Conservation (phyloP, 2,113 vertebrate genomes). For the Rhombomys opimus region DNA sequence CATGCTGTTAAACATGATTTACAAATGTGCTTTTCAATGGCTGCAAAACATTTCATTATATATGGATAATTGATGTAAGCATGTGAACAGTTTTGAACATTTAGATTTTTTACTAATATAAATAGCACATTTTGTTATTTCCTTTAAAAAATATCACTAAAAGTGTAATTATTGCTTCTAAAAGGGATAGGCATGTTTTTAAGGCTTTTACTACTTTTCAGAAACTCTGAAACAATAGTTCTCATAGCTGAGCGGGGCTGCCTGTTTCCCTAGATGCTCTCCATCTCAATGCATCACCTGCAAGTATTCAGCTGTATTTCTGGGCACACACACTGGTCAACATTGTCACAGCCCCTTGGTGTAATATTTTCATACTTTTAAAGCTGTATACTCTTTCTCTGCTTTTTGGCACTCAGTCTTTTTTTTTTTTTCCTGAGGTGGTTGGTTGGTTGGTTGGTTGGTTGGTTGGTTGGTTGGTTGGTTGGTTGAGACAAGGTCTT, state of each 20-base stretch:
- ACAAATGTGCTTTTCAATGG: constrained; percentile 57
- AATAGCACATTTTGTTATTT: constrained; percentile 62
- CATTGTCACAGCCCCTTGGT: not conserved
- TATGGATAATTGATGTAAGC: constrained; percentile 50
- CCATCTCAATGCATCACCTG: not conserved
- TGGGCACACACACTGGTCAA: not conserved
- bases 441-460: not conserved
- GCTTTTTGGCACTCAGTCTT: not conserved
- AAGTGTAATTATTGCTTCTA: constrained; percentile 58
- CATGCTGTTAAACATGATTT: constrained; percentile 57
- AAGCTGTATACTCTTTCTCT: constrained; percentile 26
- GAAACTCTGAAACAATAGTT: constrained; percentile 25
- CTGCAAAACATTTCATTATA: constrained; percentile 65
- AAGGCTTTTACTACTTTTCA: constrained; percentile 23
- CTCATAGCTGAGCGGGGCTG: not conserved
- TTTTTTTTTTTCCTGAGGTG: not conserved
- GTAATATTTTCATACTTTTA: constrained; percentile 24
- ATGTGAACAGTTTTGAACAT: constrained; percentile 57
- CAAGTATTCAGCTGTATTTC: constrained; percentile 2
- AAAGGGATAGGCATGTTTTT: not conserved
- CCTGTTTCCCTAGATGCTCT: not conserved
- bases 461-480: not conserved
- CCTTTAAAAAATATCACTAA: constrained; percentile 37
- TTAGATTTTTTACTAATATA: constrained; percentile 57
- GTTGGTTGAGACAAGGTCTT: not conserved